Percentiles rank a stretch among this genome's conserved stretches.
Conservation (phyloP, 2,888 invertebrate species). For the Thymelicus acteon region DNA sequence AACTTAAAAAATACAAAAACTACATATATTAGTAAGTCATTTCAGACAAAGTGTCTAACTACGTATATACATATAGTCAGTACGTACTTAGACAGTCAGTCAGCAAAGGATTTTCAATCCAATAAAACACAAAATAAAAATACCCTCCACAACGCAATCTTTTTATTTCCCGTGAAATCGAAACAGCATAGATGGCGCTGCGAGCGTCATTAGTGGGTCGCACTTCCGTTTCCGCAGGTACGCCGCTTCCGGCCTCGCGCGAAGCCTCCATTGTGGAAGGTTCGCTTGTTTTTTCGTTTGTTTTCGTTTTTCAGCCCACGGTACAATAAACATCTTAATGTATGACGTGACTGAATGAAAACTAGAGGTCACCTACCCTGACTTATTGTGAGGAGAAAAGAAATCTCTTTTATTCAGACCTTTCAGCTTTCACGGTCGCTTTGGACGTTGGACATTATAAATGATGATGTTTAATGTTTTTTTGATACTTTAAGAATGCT, state of each 20-base stretch:
- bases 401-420: conserved; percentile 20
- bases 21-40: too few species aligned
- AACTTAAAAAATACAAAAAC: too few species aligned
- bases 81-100: too few species aligned
- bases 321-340: conserved; percentile 27
- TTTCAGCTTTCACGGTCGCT: conserved; percentile 11
- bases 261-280: conserved; percentile 38
- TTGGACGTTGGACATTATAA: conserved; percentile 7
- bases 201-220: conserved; percentile 64
- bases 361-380: conserved; percentile 14
- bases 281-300: conserved; percentile 33
- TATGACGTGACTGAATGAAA: conserved; percentile 16
- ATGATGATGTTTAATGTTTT: background rate
- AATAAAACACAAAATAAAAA: background rate
- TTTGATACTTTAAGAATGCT: background rate
- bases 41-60: too few species aligned
- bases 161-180: conserved; percentile 34
- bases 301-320: conserved; percentile 24
- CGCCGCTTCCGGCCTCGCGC: conserved; percentile 40
- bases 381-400: conserved; percentile 18
- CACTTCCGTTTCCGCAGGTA: conserved; percentile 57
- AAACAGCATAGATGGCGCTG: conserved; percentile 57
- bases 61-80: too few species aligned
- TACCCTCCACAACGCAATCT: conserved; percentile 9
- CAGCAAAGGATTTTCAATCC: background rate